phyloP scores from a whole-genome alignment of 2,797 vertebrate genomes.

The Pseudopleuronectes americanus region DNA sequence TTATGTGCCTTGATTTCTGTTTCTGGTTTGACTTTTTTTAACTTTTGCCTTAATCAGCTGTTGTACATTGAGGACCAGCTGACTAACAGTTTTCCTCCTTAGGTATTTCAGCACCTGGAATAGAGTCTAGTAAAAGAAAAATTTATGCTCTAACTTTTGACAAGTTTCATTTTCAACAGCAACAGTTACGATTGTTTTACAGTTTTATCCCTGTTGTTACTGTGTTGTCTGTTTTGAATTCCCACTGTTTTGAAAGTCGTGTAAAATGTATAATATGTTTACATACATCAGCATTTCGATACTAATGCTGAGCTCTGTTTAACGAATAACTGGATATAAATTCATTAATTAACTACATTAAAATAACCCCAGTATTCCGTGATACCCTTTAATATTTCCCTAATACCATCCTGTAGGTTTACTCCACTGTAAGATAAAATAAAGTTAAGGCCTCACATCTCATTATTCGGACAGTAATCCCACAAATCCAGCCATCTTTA shows the following conservation, averaged over 20 bases:
- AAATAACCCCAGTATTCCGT: background rate
- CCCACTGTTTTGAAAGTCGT: background rate
- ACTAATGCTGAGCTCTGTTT: constrained; percentile 22
- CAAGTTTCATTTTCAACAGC: constrained; percentile 3
- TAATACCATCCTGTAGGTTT: background rate
- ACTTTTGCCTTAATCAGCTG: constrained; percentile 32
- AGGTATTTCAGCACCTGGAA: constrained; percentile 39
- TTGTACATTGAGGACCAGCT: constrained; percentile 16
- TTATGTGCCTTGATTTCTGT: background rate
- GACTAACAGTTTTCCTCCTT: constrained; percentile 43
- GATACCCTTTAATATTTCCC: constrained; percentile 13
- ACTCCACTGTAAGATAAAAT: too few species aligned
- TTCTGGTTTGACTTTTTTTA: constrained; percentile 18
- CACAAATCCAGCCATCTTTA: too few species aligned
- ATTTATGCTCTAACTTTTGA: background rate
- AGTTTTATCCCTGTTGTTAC: background rate
- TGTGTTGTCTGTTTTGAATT: constrained; percentile 6
- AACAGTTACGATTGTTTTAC: background rate
- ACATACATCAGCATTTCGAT: constrained; percentile 4
- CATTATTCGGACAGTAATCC: too few species aligned
- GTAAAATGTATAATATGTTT: constrained; percentile 3
- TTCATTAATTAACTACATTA: constrained; percentile 12
- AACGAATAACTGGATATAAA: constrained; percentile 40
- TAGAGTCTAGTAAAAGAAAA: constrained; percentile 19
- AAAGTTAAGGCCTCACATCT: too few species aligned